These are phyloP conservation scores for Cremastobaeus sp. DNA, from an alignment of 2,888 invertebrate species.

Conservation along the genomic window DNA sequence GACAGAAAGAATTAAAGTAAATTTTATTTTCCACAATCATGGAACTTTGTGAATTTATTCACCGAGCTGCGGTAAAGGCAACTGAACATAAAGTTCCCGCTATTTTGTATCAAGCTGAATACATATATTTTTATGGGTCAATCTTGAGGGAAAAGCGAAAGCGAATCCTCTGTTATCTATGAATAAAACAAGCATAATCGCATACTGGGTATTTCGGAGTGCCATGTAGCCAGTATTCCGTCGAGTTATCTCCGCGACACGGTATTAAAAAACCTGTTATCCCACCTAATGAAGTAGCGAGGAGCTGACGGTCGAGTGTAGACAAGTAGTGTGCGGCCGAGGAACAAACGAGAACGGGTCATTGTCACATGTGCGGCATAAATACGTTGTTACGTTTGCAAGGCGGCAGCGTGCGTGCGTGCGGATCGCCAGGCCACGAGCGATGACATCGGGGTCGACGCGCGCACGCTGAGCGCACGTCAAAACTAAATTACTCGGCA, in stretches of 20 bases:
- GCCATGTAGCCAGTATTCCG: conserved; percentile 54
- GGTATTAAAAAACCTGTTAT: conserved; percentile 63
- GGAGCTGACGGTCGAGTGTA: conserved; percentile 28
- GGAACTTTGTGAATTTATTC: no score
- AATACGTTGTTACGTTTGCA: conserved; percentile 35
- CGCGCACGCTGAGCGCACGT: conserved; percentile 62
- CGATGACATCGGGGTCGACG: conserved; percentile 62
- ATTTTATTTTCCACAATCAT: no score
- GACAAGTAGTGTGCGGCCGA: conserved; percentile 35
- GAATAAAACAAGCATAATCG: conserved; percentile 25
- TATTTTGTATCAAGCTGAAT: no score
- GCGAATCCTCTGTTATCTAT: conserved; percentile 29
- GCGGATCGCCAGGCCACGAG: conserved; percentile 35
- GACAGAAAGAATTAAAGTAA: no score
- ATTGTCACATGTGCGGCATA: conserved; percentile 46
- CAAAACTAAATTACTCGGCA: conserved; percentile 73
- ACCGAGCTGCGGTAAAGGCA: no score
- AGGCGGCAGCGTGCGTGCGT: conserved; percentile 37
- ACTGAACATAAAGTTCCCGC: no score
- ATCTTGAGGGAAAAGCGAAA: background rate
- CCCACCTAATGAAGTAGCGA: conserved; percentile 61
- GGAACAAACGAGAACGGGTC: conserved; percentile 49
- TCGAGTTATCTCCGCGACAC: conserved; percentile 58
- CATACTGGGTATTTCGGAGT: conserved; percentile 48
- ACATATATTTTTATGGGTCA: no score